A percentile compares a stretch with the other conserved stretches of the same genome.
These are phyloP conservation scores for Pseudocheirus occidentalis DNA, from an alignment of 2,797 vertebrate species.

Conservation along the genomic window DNA sequence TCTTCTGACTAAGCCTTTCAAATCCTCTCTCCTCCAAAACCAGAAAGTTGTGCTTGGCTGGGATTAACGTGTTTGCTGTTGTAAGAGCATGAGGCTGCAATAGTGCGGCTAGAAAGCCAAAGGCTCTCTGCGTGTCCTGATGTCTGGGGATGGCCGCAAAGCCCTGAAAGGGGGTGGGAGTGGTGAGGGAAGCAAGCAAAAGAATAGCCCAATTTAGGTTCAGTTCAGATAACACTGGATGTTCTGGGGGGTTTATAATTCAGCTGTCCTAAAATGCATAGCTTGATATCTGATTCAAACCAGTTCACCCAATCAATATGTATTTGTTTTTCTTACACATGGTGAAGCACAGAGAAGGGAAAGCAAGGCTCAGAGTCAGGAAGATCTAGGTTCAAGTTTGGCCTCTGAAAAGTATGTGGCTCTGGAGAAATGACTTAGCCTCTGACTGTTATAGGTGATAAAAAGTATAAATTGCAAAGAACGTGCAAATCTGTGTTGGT, in stretches of 20 bases:
- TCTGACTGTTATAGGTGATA: neutral
- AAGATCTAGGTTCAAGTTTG: neutral
- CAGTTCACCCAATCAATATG: neutral
- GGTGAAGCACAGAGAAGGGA: neutral
- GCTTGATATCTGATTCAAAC: neutral
- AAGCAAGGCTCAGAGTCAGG: neutral
- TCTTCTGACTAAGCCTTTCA: constrained; percentile 1
- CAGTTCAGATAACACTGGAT: neutral
- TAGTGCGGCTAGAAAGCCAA: neutral
- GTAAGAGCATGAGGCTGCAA: neutral
- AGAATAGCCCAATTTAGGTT: neutral
- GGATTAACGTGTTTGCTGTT: neutral
- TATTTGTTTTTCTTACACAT: neutral
- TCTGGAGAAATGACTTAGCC: neutral
- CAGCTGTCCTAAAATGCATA: neutral
- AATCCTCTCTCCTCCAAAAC: neutral
- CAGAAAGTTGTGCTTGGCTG: neutral
- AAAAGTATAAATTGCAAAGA: neutral
- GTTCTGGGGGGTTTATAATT: neutral
- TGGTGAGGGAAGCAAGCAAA: neutral
- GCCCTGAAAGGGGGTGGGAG: neutral
- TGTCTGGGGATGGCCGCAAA: neutral
- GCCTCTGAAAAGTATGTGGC: neutral
- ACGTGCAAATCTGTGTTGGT: neutral
- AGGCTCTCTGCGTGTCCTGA: neutral